Conservation (phyloP, 2,113 vertebrate species). For the Talpa occidentalis region DNA sequence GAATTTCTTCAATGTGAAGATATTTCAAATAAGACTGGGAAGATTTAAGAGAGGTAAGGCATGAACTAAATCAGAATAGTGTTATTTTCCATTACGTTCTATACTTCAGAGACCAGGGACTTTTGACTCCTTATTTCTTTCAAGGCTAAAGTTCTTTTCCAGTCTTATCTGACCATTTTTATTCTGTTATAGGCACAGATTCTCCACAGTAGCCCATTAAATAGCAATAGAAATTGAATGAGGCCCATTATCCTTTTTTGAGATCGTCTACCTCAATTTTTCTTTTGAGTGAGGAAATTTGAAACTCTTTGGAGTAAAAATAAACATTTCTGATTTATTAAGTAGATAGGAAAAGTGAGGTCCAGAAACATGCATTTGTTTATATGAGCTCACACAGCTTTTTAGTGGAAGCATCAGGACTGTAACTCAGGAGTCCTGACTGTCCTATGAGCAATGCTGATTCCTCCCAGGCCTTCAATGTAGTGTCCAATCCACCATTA, state of each 20-base stretch:
- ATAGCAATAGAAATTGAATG: neutral
- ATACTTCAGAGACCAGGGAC: neutral
- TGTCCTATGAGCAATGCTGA: neutral
- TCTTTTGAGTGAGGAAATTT: neutral
- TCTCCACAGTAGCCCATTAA: neutral
- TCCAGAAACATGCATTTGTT: neutral
- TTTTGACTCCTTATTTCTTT: neutral
- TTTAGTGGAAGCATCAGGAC: neutral
- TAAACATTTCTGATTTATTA: neutral
- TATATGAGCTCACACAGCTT: neutral
- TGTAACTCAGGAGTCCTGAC: neutral
- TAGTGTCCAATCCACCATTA: neutral
- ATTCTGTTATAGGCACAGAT: neutral
- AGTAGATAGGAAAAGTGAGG: neutral
- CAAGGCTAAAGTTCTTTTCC: neutral
- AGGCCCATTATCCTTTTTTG: neutral
- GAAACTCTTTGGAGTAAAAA: neutral
- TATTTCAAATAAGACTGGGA: conserved; percentile 57
- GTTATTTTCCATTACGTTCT: neutral
- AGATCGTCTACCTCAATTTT: neutral
- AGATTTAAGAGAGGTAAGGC: conserved; percentile 28
- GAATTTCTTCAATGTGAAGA: conserved; percentile 49
- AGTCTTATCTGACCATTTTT: neutral
- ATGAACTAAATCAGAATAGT: conserved; percentile 47
- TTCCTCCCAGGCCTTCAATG: neutral